Conservation (phyloP, 1,140 invertebrate species). For the Eulimnadia texana region DNA sequence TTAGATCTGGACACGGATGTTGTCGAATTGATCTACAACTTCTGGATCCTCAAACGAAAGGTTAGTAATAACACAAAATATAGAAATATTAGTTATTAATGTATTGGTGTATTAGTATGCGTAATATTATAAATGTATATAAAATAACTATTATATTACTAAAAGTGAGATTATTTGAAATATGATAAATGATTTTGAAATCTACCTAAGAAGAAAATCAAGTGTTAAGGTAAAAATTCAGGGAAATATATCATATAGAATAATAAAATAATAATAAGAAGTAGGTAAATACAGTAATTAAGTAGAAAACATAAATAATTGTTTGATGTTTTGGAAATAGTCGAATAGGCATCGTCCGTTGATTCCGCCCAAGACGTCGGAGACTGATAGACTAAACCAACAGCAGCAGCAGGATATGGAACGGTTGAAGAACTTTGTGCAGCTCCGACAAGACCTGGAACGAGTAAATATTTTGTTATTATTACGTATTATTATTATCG, state of each 20-base stretch:
- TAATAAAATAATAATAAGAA: too few species aligned
- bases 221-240: too few species aligned
- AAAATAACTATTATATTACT: neutral
- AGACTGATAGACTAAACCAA: conserved; percentile 51
- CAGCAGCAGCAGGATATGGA: conserved; percentile 59
- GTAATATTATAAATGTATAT: neutral
- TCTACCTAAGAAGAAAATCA: too few species aligned
- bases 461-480: conserved; percentile 38
- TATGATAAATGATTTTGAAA: too few species aligned
- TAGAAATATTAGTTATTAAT: neutral
- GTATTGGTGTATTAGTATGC: neutral
- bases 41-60: conserved; percentile 84
- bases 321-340: conserved; percentile 25
- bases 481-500: too few species aligned
- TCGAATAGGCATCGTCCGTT: conserved; percentile 73
- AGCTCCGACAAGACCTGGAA: conserved; percentile 83
- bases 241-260: too few species aligned
- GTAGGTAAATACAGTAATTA: too few species aligned
- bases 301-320: neutral
- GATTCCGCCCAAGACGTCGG: conserved; percentile 67
- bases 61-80: conserved; percentile 25
- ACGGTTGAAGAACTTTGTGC: conserved; percentile 91
- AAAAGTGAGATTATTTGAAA: too few species aligned
- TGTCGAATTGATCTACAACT: conserved; percentile 73
- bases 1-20: conserved; percentile 66